Evolutionary conservation across 1,140 invertebrate genomes (phyloP), one percentile per base, ranked within the genome.

Genomic region (Drosophila ananassae): DNA sequence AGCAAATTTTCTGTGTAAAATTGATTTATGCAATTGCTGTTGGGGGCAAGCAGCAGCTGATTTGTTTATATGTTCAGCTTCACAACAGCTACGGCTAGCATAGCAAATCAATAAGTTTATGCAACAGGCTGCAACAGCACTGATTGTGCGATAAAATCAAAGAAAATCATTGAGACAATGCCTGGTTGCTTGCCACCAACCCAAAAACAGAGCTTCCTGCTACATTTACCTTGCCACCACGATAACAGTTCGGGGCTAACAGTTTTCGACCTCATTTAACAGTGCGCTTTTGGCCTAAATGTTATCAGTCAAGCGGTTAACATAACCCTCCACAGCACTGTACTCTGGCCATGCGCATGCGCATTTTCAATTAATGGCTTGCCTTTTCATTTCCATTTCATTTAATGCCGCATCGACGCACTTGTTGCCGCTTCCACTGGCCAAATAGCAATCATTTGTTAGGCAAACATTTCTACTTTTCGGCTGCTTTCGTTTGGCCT

Each of bases 21-120:
- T 89, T 89, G 83, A 89, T 89, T 89, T 89, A 89, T 89, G 83
- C 84, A 89, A 89, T 85, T 85, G 82, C 85, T 89, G 83, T 68
- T 82, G 66, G 68, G 58, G 62, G 72, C 72, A 76, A 56, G 63
- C 79, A 82, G 64, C 74, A 78, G 68, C 83, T 87, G 82, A 85
- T 85, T 85, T 87, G 82, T 87, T 85, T 85, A 85, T 87, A 79
- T 82, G 74, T 60, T 60, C 81, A 68, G 59, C 74, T 55, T 28
- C 25, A 76, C 81, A 84, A 68, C 75, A 79, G 37, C 73, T 52
- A 71, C 41, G 41, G 41, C 41, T 21, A 44, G 74, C 73, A 46
- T 75, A 55, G 58, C 83, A 82, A 78, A 85, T 85, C 82, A 87
- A 85, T 89, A 82, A 75, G 82, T 85, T 85, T 85, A 85, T 85